These are phyloP conservation scores for Podarcis muralis DNA, from an alignment of 2,113 vertebrate genomes.

Conservation along the genomic window DNA sequence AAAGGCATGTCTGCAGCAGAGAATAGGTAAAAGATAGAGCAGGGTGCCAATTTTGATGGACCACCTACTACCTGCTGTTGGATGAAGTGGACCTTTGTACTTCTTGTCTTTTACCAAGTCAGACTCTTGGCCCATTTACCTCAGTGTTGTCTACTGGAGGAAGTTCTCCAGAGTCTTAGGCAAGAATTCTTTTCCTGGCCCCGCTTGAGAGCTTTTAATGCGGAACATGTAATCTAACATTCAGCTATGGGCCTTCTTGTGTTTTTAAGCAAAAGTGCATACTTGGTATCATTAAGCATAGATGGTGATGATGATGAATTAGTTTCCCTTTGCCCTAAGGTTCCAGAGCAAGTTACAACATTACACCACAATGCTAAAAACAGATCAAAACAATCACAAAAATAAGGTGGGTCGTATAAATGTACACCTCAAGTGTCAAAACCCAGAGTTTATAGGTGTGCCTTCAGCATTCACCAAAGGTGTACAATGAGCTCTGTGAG, in stretches of 20 bases:
- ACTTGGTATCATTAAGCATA: not conserved
- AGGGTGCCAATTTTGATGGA: not conserved
- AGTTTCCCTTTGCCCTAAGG: not conserved
- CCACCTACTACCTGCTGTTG: too few species aligned
- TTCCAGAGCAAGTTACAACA: not conserved
- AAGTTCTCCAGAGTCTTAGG: not conserved
- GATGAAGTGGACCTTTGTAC: not conserved
- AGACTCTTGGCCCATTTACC: not conserved
- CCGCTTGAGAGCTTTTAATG: not conserved
- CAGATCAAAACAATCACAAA: too few species aligned
- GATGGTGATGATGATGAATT: too few species aligned
- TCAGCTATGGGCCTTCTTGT: too few species aligned
- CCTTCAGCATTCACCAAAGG: too few species aligned
- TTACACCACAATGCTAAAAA: too few species aligned
- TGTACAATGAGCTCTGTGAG: too few species aligned
- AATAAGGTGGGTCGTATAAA: too few species aligned
- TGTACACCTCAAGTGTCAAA: too few species aligned
- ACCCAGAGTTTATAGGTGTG: too few species aligned
- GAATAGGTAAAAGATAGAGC: not conserved
- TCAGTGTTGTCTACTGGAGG: not conserved
- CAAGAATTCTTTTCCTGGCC: not conserved
- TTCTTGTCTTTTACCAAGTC: not conserved
- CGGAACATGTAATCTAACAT: not conserved
- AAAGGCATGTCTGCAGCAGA: too few species aligned
- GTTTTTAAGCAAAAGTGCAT: not conserved